Evolutionary conservation across 2,113 vertebrate species (phyloP), one percentile per base, ranked within the genome.

Genomic region (Benitochromis conjunctus): DNA sequence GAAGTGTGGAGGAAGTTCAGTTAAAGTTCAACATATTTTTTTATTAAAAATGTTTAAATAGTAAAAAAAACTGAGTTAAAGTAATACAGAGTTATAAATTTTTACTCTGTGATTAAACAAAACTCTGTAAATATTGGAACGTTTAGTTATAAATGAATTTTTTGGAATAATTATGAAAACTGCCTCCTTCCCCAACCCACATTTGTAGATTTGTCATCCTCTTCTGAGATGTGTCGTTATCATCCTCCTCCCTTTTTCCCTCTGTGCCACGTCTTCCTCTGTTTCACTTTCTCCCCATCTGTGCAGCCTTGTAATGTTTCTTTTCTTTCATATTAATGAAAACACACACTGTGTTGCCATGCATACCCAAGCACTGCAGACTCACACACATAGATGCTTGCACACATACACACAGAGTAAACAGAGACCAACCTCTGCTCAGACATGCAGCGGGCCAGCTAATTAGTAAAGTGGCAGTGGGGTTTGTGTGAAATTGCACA

Each of bases 391-490:
- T 21, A 58, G 57, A 51, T 53, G 43, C 60, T 36, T 13, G 21
- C 77, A 26, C 78, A 58, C 54, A 66, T 26, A 24, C 48, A 51
- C 53, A 29, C 16, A 53, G 24, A 55, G 78, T 19, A 79, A 66
- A 80, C 58, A 81, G 24, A 90, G 71, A 82, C 54, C 26, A 80
- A 55, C 79, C 82, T 91, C 86, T 89, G 84, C 80, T 88, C 86
- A 91, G 81, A 89, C 81, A 82, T 90, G 86, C 81, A 82, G 83
- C 74, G 83, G 79, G 77, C 77, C 48, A 86, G 85, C 89, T 92
- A 92, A 92, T 93, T 93, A 93, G 88, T 84, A 86, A 92, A 93
- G 91, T 89, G 86, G 88, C 83, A 80, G 62, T 60, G 80, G 74
- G 82, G 78, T 79, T 87, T 81, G 85, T 88, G 78, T 89, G 56